These are phyloP conservation scores for Bradypodion ventrale DNA, from an alignment of 2,797 vertebrate genomes.

Conservation along the genomic window DNA sequence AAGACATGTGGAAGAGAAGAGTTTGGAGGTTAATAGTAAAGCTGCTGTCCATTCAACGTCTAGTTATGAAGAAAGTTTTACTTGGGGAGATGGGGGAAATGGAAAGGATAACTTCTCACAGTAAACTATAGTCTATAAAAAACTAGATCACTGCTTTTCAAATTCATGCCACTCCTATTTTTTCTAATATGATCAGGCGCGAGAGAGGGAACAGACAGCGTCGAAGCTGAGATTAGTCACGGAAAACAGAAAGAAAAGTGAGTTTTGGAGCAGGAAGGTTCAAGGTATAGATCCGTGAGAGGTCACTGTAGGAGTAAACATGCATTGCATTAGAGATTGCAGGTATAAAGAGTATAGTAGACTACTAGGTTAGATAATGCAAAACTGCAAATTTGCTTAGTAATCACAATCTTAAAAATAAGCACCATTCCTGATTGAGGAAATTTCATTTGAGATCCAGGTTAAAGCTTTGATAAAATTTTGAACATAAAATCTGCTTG, in stretches of 20 bases:
- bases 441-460: not conserved
- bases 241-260: constrained; percentile 31
- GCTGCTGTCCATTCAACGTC: not conserved
- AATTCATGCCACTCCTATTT: not conserved
- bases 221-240: not conserved
- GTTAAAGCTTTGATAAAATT: not conserved
- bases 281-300: not conserved
- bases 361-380: not conserved
- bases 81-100: not conserved
- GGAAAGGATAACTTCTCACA: not conserved
- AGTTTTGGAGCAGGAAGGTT: constrained; percentile 15
- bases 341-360: not conserved
- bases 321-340: not conserved
- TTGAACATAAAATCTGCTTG: constrained; percentile 2
- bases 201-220: constrained; percentile 5
- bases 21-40: not conserved
- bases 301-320: not conserved
- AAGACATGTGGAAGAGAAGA: not conserved
- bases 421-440: not conserved
- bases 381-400: too few relatives aligned
- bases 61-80: not conserved
- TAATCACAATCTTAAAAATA: not conserved
- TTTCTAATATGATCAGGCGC: constrained; percentile 14
- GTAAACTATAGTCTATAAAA: not conserved
- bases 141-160: constrained; percentile 2